Percentiles rank a stretch among this genome's conserved stretches.
phyloP scores from a whole-genome alignment of 2,888 invertebrate genomes.

The Platycnemis pennipes region DNA sequence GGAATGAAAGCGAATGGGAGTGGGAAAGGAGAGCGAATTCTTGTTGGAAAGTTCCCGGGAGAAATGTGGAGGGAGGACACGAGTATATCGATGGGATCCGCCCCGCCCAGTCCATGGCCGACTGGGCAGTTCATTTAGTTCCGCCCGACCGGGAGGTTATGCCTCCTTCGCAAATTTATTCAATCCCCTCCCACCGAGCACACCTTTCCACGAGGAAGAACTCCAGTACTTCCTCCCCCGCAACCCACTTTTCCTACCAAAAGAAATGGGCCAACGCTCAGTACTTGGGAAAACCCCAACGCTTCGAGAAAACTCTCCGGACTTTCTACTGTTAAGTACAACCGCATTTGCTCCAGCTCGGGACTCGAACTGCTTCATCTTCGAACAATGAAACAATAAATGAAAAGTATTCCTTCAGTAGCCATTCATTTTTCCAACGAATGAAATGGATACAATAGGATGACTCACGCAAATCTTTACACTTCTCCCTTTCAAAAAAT shows the following conservation, averaged over 20 bases:
- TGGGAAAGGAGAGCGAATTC: constrained; percentile 31
- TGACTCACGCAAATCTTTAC: no score
- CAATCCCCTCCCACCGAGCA: neutral
- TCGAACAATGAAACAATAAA: no score
- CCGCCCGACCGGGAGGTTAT: neutral
- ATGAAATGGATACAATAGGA: no score
- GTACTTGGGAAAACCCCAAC: neutral
- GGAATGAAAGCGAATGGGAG: neutral
- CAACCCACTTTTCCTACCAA: neutral
- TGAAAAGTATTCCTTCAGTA: no score
- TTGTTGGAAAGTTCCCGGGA: neutral
- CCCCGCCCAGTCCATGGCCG: neutral
- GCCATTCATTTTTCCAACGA: no score
- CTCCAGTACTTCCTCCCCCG: neutral
- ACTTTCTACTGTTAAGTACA: no score
- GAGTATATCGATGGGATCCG: neutral
- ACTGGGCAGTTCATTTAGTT: neutral
- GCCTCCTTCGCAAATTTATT: neutral
- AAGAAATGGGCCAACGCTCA: neutral
- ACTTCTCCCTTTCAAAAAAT: no score
- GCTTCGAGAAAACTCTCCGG: neutral
- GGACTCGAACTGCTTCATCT: no score
- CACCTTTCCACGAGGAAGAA: neutral
- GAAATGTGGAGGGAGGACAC: neutral
- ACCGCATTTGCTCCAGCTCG: no score